phyloP scores from a whole-genome alignment of 2,113 vertebrate genomes.

The Ifrita kowaldi region DNA sequence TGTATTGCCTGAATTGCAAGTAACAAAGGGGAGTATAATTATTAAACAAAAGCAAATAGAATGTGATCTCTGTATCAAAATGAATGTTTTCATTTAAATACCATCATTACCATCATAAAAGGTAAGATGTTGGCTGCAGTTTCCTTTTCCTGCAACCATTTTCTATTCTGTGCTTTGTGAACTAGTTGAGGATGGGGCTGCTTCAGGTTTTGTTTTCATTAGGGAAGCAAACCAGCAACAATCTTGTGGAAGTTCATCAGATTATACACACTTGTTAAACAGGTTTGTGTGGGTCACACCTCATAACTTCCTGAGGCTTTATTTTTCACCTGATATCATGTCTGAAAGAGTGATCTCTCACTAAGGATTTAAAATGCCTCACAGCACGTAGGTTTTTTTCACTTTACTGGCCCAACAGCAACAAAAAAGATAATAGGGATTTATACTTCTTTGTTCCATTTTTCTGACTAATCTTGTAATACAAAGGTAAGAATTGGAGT shows the following conservation, averaged over 20 bases:
- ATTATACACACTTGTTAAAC: neutral
- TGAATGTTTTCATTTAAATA: neutral
- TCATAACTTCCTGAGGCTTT: neutral
- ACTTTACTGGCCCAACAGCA: neutral
- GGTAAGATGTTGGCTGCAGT: neutral
- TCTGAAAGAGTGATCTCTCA: neutral
- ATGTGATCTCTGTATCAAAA: neutral
- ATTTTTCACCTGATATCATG: neutral
- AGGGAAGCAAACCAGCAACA: neutral
- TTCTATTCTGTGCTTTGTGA: neutral
- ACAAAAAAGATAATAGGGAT: neutral
- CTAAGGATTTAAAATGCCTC: neutral
- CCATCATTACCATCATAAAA: neutral
- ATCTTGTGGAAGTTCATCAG: neutral
- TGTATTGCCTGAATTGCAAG: neutral
- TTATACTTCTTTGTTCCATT: neutral
- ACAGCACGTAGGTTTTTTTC: neutral
- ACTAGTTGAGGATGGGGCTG: neutral
- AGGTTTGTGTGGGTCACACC: neutral
- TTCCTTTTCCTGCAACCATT: neutral
- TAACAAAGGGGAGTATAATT: neutral
- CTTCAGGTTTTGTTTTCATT: neutral
- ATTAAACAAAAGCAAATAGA: neutral
- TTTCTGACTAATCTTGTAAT: neutral
- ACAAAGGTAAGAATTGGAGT: neutral